A percentile compares a stretch with the other conserved stretches of the same genome.
Evolutionary conservation across 2,113 vertebrate genomes (phyloP).

Genomic region (Edolisoma coerulescens): DNA sequence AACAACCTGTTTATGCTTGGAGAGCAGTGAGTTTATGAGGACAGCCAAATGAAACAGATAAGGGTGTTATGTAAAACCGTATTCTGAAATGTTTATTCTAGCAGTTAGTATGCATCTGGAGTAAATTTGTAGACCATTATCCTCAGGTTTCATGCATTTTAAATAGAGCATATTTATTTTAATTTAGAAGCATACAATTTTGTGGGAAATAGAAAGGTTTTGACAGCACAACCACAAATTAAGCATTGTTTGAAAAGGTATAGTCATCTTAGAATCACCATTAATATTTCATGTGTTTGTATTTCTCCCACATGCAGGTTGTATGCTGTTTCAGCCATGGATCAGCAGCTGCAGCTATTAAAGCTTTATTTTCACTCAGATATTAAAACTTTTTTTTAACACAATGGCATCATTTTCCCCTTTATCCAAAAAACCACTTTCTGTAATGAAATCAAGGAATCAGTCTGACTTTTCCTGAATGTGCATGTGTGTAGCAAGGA

Average conservation of each 20-base stretch:
- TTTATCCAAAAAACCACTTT: background rate
- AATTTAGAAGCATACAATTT: constrained; percentile 20
- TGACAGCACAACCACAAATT: background rate
- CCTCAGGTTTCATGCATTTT: constrained; percentile 46
- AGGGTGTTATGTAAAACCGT: constrained; percentile 52
- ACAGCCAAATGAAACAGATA: constrained; percentile 64
- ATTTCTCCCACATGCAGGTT: background rate
- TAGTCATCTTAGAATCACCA: background rate
- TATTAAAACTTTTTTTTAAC: background rate
- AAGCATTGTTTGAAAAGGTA: background rate
- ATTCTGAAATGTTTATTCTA: constrained; percentile 63
- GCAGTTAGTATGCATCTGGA: constrained; percentile 59
- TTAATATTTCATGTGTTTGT: constrained; percentile 17
- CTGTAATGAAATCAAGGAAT: background rate
- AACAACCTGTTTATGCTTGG: constrained; percentile 64
- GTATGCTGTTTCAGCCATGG: background rate
- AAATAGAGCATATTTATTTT: constrained; percentile 37
- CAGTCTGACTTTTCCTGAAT: background rate
- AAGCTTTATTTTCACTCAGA: background rate
- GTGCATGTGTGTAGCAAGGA: background rate
- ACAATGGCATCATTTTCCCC: background rate
- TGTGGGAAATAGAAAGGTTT: constrained; percentile 8
- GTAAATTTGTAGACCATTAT: constrained; percentile 8
- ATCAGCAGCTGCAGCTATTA: constrained; percentile 5
- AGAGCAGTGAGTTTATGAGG: constrained; percentile 47